These are phyloP conservation scores for Antennarius striatus DNA, from an alignment of 2,113 vertebrate species.

Conservation along the genomic window DNA sequence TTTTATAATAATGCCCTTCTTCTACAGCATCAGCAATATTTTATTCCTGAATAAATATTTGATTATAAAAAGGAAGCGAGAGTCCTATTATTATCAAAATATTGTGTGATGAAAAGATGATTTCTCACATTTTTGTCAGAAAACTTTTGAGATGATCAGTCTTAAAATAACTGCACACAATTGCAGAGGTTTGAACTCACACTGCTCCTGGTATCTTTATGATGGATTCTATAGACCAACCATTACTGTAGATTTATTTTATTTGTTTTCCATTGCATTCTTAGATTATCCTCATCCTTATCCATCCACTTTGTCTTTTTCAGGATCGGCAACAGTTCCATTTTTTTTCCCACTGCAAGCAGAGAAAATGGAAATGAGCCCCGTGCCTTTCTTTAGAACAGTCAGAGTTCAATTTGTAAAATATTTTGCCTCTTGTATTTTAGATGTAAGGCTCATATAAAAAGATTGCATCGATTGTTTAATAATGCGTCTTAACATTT, in stretches of 20 bases:
- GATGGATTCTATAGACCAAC: no score
- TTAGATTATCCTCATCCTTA: conserved; percentile 18
- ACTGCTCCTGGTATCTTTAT: no score
- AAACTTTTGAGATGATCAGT: no score
- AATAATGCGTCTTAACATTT: conserved; percentile 50
- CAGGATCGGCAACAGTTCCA: conserved; percentile 44
- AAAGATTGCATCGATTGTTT: conserved; percentile 55
- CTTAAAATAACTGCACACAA: no score
- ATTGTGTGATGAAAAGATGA: no score
- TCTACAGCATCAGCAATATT: background rate
- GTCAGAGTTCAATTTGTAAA: conserved; percentile 55
- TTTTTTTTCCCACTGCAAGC: conserved; percentile 37
- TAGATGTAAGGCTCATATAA: conserved; percentile 49
- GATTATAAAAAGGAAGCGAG: background rate
- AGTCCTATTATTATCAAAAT: background rate
- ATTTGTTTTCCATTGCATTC: conserved; percentile 3
- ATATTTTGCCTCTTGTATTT: conserved; percentile 57
- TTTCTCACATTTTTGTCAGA: no score
- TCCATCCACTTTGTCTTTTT: conserved; percentile 41
- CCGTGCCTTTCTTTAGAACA: conserved; percentile 37
- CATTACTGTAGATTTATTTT: conserved; percentile 5
- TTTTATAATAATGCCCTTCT: no score
- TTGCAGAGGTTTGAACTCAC: no score
- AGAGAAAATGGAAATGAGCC: conserved; percentile 63
- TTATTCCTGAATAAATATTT: background rate